Percentiles rank a stretch among this genome's conserved stretches.
Conservation (phyloP, 2,888 invertebrate species). For the Danaus chrysippus region DNA sequence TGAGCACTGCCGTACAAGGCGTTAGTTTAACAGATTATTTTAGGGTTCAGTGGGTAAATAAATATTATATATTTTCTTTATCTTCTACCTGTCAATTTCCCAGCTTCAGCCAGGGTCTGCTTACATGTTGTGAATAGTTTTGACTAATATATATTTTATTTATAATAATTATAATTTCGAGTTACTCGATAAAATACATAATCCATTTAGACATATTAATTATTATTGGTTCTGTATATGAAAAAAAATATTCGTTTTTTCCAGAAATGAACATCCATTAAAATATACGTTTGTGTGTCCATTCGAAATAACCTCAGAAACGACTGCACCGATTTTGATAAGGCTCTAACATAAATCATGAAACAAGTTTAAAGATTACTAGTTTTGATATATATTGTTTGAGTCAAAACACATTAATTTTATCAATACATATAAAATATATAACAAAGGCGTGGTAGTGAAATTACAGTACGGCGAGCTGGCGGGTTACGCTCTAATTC, state of each 20-base stretch:
- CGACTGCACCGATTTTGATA: not conserved
- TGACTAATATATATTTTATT: too few species aligned
- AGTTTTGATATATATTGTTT: not conserved
- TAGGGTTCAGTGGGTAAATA: too few species aligned
- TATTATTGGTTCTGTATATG: not conserved
- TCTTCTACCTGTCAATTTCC: too few species aligned
- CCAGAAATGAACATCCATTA: not conserved
- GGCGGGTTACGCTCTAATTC: constrained; percentile 23
- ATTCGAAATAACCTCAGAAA: not conserved
- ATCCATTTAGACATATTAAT: too few species aligned
- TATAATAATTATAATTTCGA: too few species aligned
- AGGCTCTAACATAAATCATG: not conserved
- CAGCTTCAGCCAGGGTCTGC: too few species aligned
- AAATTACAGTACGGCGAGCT: constrained; percentile 14
- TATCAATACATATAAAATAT: constrained; percentile 5
- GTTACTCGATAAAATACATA: too few species aligned
- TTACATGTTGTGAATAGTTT: too few species aligned
- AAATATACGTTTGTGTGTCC: not conserved
- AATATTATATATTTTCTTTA: too few species aligned
- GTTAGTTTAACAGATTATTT: too few species aligned
- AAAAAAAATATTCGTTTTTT: not conserved
- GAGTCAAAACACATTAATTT: not conserved
- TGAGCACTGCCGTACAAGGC: too few species aligned
- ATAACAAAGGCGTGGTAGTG: constrained; percentile 7
- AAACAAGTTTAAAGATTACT: not conserved